Base-by-base conservation (phyloP, 2,113 vertebrate species). In the Lepisosteus osseus region DNA sequence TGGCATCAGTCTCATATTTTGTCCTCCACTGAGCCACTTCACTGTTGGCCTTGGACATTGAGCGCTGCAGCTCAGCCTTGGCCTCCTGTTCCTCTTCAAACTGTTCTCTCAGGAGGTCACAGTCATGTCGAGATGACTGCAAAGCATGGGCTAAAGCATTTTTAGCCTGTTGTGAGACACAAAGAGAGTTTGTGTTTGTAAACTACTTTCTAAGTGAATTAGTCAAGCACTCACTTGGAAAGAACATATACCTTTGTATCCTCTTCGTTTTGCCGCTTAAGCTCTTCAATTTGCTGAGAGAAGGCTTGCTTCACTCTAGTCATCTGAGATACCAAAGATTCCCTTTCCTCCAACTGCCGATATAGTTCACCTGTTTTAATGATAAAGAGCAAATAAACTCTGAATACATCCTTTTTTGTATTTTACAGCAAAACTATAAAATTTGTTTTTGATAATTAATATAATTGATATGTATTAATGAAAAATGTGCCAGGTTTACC, bases 321-420 rank as follows among this genome's bases (percentile, higher is more conserved):
- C 64, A 87, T 75, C 15, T 87, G 87, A 54, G 82, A 84, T 8
- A 88, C 2, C 9, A 87, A 76, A 13, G 83, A 80, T 14, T 85
- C 82, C 65, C 78, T 75, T 59, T 88, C 87, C n/a, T 88, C 84
- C 56, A 86, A 68, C 45, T 85, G 85, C 2, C 73, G 73, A 6
- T 81, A 77, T 29, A 83, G 73, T 66, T 86, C 87, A 2, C 73
- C 87, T 88, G 13, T 45, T 54, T 29, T 8, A 42, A 61, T 29
- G 11, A 3, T 15, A 8, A 57, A 13, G 4, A 68, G 61, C 45
- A 8, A 41, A 55, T 2, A 56, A 9, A 54, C 7, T 68, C 7
- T 40, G 8, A 29, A 12, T 42, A 43, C 7, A 47, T 45, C 11
- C 29, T 4, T 70, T 6, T 3, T 17, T 59, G 13, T 42, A 40